Evolutionary conservation across 1,140 invertebrate species (phyloP).

Genomic region (Drosophila mauritiana): DNA sequence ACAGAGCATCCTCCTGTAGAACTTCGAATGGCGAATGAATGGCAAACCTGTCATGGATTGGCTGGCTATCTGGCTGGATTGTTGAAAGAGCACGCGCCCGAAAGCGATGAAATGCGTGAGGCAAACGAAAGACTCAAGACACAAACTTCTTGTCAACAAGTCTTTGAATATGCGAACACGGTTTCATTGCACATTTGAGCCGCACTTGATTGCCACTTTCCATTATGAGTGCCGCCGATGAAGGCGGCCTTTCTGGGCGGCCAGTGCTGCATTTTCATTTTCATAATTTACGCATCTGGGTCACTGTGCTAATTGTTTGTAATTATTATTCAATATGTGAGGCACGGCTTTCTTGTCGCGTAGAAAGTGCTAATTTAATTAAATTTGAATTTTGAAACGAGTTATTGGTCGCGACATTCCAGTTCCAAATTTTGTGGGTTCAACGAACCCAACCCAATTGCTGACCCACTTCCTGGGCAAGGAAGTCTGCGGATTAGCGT

Average conservation of each 20-base stretch:
- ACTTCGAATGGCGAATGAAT: slow-evolving; percentile 36
- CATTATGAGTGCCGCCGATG: slow-evolving; percentile 24
- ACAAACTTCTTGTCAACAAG: slow-evolving; percentile 53
- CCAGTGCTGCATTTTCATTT: slow-evolving; percentile 31
- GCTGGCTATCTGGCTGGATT: too few relatives aligned
- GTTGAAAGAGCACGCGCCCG: slow-evolving; percentile 30
- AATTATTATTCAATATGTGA: slow-evolving; percentile 80
- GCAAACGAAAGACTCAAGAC: slow-evolving; percentile 59
- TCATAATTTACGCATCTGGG: slow-evolving; percentile 69
- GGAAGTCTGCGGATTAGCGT: slow-evolving; percentile 22
- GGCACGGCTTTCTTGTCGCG: slow-evolving; percentile 24
- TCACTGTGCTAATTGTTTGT: slow-evolving; percentile 72
- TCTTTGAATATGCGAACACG: slow-evolving; percentile 26
- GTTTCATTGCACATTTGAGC: slow-evolving; percentile 44
- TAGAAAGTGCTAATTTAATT: slow-evolving; percentile 81
- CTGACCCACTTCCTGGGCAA: slow-evolving; percentile 33
- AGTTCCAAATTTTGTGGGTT: slow-evolving; percentile 2
- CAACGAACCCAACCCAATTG: slow-evolving; percentile 20
- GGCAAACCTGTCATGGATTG: slow-evolving; percentile 14
- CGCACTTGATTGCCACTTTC: slow-evolving; percentile 45
- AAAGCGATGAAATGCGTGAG: background rate
- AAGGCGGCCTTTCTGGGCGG: slow-evolving; percentile 40
- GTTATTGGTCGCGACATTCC: slow-evolving; percentile 44
- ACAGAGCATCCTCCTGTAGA: slow-evolving; percentile 14
- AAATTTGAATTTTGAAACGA: slow-evolving; percentile 62